A percentile compares a stretch with the other conserved stretches of the same genome.
These are phyloP conservation scores for Tinamus guttatus DNA, from an alignment of 2,113 vertebrate genomes.

Conservation along the genomic window DNA sequence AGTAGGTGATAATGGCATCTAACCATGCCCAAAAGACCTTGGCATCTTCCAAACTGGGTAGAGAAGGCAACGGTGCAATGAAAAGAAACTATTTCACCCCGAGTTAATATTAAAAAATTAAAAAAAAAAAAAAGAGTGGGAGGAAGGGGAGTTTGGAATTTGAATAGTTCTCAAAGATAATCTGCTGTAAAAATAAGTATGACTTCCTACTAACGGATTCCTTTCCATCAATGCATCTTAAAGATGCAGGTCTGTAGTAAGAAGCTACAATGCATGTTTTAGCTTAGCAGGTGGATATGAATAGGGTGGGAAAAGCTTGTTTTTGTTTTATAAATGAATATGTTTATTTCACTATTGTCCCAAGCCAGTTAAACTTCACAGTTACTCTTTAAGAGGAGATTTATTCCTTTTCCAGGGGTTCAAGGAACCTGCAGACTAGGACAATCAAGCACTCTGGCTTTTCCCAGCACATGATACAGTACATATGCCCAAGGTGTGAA, in stretches of 20 bases:
- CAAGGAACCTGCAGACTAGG: background rate
- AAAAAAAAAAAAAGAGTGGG: background rate
- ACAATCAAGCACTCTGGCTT: background rate
- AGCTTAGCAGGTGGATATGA: background rate
- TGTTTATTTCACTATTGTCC: background rate
- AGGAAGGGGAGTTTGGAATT: background rate
- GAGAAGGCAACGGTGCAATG: background rate
- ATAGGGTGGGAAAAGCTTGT: background rate
- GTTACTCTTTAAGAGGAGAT: background rate
- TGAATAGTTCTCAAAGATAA: conserved; percentile 14
- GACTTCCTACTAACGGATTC: background rate
- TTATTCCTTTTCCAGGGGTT: background rate
- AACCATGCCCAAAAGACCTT: background rate
- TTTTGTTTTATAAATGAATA: background rate
- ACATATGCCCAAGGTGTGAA: background rate
- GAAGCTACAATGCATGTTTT: background rate
- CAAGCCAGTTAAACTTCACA: background rate
- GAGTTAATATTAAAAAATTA: background rate
- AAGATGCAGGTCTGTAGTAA: background rate
- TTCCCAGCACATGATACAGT: background rate
- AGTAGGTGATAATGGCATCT: background rate
- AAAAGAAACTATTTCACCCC: background rate
- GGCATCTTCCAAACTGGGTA: background rate
- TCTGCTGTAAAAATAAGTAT: conserved; percentile 13
- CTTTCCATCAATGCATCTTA: conserved; percentile 9